Base-by-base conservation (phyloP, 2,113 vertebrate genomes). In the Ramphastos sulfuratus region DNA sequence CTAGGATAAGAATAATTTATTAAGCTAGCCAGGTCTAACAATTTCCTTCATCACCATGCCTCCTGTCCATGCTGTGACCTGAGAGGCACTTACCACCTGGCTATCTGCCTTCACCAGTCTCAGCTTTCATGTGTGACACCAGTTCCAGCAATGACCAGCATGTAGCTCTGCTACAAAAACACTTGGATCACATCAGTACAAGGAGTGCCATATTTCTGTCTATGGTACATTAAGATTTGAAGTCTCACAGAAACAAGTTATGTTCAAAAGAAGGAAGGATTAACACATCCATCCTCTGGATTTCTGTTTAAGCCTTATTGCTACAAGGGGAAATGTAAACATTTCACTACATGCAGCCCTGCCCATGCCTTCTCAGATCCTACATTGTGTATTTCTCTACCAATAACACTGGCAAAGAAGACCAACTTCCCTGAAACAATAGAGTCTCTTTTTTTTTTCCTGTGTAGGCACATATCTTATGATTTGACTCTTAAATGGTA, bases 401-500 rank as follows among this genome's bases (percentile, higher is more conserved):
- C 14, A 82, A 30, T 39, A 75, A 25, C 15, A 15, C 0, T 21
- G 35, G 25, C 52, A 85, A 87, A 89, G n/a, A 83, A 8, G 39
- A 56, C 6, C 27, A 77, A 5, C n/a, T 61, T 87, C 9, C 52
- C 28, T 76, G 52, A 50, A 89, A 89, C 12, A 39, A 6, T 1
- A 55, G 16, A 25, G 8, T 39, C 25, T 31, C 19, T 60, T 16
- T 60, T n/a, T n/a, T 78, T 82, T 76, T 28, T 70, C 11, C 59
- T 88, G 12, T 78, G 64, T 61, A 66, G 61, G 79, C 54, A 27
- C 4, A 15, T 27, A 10, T 71, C 54, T 48, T 39, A 58, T 77
- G 55, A 82, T 90, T 90, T 77, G 42, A 84, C 72, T 78, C 37
- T 63, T 89, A 92, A 92, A 93, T 74, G 4, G 23, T 80, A 58